Base-by-base conservation (phyloP, 64 coral and sea anemone genomes). In the Montipora efflorescens region DNA sequence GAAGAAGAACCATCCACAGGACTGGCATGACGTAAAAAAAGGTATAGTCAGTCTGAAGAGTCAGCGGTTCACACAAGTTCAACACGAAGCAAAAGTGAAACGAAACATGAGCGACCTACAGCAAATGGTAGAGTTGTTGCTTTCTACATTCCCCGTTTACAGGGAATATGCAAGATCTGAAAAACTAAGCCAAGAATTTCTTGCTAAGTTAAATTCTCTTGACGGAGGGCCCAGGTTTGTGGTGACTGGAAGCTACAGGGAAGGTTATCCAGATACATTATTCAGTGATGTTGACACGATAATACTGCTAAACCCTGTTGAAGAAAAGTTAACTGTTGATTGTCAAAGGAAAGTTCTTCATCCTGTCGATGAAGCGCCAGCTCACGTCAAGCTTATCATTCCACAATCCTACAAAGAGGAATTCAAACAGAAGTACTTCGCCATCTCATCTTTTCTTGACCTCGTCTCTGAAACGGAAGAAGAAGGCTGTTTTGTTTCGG, bases 351-450 rank as follows among this genome's bases (percentile, higher is more conserved):
- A 47, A 84, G 6, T 84, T 47, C 16, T 84, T 47, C 18, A 22
- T 18, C 36, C 59, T 8, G 59, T 84, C 43, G 61, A 0, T 48
- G 81, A 84, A 9, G 81, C 81, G 1, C 81, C 81, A 67, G 81
- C 59, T 3, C 81, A 84, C 81, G 81, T 84, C 4, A 47, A 84
- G 28, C 59, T 84, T 46, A 84, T 84, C 23, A 84, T 84, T 19
- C 81, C 81, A 36, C 13, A 4, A 19, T 25, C n/a, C 64, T 66
- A 69, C 22, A 45, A 36, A 4, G 28, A 84, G 3, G 13, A 47
- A 59, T 84, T 84, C 61, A 47, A 67, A 84, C 12, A 67, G 61
- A 47, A 84, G 1, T 68, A 84, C 12, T 13, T 15, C 13, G 19
- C 10, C 0, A 46, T 68, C 19, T 84, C 81, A 47, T 67, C 25